Base-by-base conservation (phyloP, 1,140 invertebrate genomes). In the Drosophila busckii region DNA sequence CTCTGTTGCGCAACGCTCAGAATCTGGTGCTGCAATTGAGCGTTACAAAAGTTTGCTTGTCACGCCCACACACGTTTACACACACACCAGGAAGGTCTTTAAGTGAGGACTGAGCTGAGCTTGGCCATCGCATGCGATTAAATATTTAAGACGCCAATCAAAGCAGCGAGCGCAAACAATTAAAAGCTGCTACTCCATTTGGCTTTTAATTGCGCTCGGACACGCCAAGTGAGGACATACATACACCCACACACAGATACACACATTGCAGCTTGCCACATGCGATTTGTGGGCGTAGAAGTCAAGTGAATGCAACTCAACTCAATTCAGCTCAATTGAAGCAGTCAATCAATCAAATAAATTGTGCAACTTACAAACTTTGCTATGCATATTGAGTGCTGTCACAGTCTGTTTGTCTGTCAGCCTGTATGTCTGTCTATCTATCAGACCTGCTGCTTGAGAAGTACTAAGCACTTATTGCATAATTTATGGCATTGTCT, bases 331-430 rank as follows among this genome's bases (percentile, higher is more conserved):
- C 25, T 61, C 35, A 35, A 41, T 52, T 71, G 68, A 80, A 80
- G 71, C 73, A 78, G 41, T 35, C 44, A 78, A 68, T 80, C 73
- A 76, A 70, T 66, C 68, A 71, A 67, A 67, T 42, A 71, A 78
- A 70, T 76, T 67, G 66, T 41, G 60, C 66, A 78, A 67, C 67
- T 71, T 61, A 67, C n/a, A n/a, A n/a, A n/a, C 70, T 75, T 69
- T 75, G 54, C 63, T 71, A 71, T 80, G 73, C 73, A 80, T 80
- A 78, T 73, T 64, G 63, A 78, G 60, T 64, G 42, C 68, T 71
- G 73, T 80, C 73, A 68, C 52, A 67, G 55, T 38, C 34, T 29
- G 29, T 8, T n/a, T 26, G n/a, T n/a, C 5, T 0, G 2, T 38
- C 17, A 22, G 40, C 15, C 29, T 22, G 26, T 19, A 5, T 26